phyloP scores from a whole-genome alignment of 2,888 invertebrate species.

The Steinernema carpocapsae region DNA sequence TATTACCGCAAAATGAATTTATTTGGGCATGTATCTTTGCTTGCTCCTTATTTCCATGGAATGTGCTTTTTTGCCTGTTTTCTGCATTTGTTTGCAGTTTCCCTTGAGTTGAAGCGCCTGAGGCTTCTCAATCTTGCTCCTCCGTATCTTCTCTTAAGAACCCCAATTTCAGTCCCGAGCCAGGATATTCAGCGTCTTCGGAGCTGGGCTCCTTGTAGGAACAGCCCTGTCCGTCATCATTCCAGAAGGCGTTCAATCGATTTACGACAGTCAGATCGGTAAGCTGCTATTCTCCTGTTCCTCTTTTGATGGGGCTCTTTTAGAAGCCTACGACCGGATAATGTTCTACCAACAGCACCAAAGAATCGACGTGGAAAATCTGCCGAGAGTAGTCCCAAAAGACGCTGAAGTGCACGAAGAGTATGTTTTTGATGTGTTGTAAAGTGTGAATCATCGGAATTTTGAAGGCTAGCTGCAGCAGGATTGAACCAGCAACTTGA shows the following conservation, averaged over 20 bases:
- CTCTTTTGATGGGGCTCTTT: neutral
- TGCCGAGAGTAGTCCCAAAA: conserved; percentile 54
- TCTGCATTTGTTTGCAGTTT: too few relatives aligned
- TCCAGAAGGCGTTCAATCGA: conserved; percentile 88
- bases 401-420: conserved; percentile 53
- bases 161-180: conserved; percentile 81
- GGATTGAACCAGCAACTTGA: conserved; percentile 37
- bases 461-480: conserved; percentile 38
- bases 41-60: too few relatives aligned
- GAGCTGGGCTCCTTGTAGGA: conserved; percentile 94
- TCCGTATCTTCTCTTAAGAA: conserved; percentile 19
- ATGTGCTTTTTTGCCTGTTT: too few relatives aligned
- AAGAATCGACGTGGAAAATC: conserved; percentile 40
- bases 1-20: too few relatives aligned
- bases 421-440: conserved; percentile 40
- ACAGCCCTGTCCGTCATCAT: conserved; percentile 97
- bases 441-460: conserved; percentile 23
- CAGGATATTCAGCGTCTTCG: conserved; percentile 89
- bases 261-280: conserved; percentile 61
- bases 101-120: too few relatives aligned
- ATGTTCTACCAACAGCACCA: conserved; percentile 41
- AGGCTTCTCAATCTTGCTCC: too few relatives aligned
- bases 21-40: too few relatives aligned
- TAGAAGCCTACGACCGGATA: conserved; percentile 9
- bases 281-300: neutral